A percentile compares a stretch with the other conserved stretches of the same genome.
These are phyloP conservation scores for Euthynnus affinis DNA, from an alignment of 2,797 vertebrate genomes.

Conservation along the genomic window DNA sequence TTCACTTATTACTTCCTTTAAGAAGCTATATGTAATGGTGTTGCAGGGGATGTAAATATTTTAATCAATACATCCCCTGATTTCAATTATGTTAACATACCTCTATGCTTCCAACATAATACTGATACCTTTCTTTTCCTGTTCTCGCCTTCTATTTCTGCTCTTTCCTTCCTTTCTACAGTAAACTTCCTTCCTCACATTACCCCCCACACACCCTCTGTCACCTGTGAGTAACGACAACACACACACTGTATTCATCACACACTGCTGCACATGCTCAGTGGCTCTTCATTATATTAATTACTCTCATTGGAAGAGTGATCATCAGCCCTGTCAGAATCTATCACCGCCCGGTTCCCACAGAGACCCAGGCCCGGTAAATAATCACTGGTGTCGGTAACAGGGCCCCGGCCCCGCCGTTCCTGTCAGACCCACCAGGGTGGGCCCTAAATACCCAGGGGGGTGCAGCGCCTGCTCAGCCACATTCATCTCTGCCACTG, in stretches of 20 bases:
- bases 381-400: constrained; percentile 75
- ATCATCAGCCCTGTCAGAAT: constrained; percentile 93
- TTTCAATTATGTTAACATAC: neutral
- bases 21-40: neutral
- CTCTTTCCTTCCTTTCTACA: constrained; percentile 21
- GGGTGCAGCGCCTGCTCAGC: constrained; percentile 74
- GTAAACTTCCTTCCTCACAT: constrained; percentile 28
- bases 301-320: constrained; percentile 96
- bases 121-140: constrained; percentile 14
- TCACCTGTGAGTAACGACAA: constrained; percentile 89
- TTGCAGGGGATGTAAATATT: constrained; percentile 17
- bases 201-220: constrained; percentile 71
- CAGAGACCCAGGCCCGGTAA: constrained; percentile 84
- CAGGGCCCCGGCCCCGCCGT: constrained; percentile 70
- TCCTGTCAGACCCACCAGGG: constrained; percentile 67
- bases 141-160: constrained; percentile 28
- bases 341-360: constrained; percentile 87
- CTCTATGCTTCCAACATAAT: constrained; percentile 1
- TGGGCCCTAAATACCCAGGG: constrained; percentile 85
- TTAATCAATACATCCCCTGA: constrained; percentile 9
- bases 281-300: constrained; percentile 93
- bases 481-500: constrained; percentile 90
- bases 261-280: constrained; percentile 81
- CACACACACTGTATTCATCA: constrained; percentile 83
- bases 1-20: constrained; percentile 1